Conservation (phyloP, 1,140 invertebrate species). For the Saccostrea glomerata region DNA sequence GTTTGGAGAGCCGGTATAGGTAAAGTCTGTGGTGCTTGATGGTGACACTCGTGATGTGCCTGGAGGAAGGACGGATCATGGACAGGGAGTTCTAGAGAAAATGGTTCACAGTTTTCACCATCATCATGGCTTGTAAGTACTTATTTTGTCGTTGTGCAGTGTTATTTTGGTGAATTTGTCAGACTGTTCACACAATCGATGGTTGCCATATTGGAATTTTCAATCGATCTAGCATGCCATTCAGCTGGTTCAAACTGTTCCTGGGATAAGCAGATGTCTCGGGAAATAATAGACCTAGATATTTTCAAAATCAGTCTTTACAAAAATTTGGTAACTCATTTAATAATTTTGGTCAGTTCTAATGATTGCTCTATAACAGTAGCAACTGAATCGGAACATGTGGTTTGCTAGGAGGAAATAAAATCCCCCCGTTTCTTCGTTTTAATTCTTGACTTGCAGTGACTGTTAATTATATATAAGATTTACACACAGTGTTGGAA, state of each 20-base stretch:
- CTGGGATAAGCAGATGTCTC: constrained; percentile 18
- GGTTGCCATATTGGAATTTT: constrained; percentile 38
- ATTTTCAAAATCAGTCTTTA: not conserved
- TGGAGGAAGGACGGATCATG: not conserved
- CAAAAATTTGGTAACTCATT: not conserved
- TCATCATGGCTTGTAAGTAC: constrained; percentile 40
- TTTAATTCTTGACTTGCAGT: constrained; percentile 3
- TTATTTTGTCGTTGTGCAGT: constrained; percentile 25
- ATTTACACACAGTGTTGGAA: not conserved
- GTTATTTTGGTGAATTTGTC: constrained; percentile 18
- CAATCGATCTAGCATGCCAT: constrained; percentile 23
- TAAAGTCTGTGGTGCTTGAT: constrained; percentile 13
- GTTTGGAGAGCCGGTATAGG: constrained; percentile 32
- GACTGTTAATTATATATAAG: constrained; percentile 26
- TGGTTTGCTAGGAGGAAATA: not conserved
- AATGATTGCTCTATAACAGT: not conserved
- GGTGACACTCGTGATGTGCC: constrained; percentile 20
- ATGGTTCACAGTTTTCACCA: constrained; percentile 43
- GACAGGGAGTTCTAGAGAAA: not conserved
- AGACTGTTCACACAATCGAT: constrained; percentile 23
- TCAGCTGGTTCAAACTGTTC: constrained; percentile 28
- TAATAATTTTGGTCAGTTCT: not conserved
- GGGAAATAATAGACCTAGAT: not conserved
- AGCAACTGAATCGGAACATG: not conserved
- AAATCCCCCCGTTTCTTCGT: not conserved